Evolutionary conservation across 2,888 invertebrate species (phyloP).

Genomic region (Coenonympha arcania): DNA sequence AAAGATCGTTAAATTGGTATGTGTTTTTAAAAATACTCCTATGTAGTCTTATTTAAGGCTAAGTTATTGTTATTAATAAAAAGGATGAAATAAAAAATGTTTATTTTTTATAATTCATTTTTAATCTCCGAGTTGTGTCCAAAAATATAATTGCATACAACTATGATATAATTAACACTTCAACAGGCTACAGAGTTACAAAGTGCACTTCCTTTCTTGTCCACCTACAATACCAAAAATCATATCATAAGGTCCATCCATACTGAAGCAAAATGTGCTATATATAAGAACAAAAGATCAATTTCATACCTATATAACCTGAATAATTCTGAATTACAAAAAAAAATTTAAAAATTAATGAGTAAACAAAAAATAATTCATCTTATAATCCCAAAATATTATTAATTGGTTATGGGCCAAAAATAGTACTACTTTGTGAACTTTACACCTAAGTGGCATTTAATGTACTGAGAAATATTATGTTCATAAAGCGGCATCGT

Average conservation of each 20-base stretch:
- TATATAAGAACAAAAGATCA: not conserved
- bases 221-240: slow-evolving; percentile 22
- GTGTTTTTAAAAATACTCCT: not conserved
- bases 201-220: slow-evolving; percentile 21
- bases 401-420: no score
- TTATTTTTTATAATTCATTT: slow-evolving; percentile 38
- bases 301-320: no score
- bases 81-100: slow-evolving; percentile 2
- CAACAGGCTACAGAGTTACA: slow-evolving; percentile 48
- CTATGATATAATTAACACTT: slow-evolving; percentile 54
- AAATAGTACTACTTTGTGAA: no score
- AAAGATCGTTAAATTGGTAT: no score
- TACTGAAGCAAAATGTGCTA: slow-evolving; percentile 7
- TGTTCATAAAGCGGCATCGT: no score
- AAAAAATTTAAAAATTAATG: not conserved
- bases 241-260: slow-evolving; percentile 17
- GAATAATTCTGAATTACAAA: slow-evolving; percentile 2
- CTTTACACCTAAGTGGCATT: no score
- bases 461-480: no score
- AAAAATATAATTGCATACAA: slow-evolving; percentile 67
- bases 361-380: not conserved
- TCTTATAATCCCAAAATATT: no score
- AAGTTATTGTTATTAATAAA: slow-evolving; percentile 30
- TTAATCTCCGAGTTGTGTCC: slow-evolving; percentile 66
- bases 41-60: not conserved